Evolutionary conservation across 1,140 invertebrate genomes (phyloP).

Genomic region (Drosophila eugracilis): DNA sequence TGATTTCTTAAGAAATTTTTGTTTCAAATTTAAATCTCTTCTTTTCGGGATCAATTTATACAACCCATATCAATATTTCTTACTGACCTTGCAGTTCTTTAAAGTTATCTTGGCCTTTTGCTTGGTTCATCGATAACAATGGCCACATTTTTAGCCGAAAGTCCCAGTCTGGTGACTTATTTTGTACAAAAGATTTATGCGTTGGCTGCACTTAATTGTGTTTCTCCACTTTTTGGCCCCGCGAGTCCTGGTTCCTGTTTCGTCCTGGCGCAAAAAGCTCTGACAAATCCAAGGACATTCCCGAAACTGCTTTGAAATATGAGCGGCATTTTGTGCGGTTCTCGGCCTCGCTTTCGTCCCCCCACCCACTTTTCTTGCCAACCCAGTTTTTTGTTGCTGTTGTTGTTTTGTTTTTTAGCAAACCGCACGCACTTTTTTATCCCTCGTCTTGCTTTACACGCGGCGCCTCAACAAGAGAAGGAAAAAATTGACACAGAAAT

Average conservation of each 20-base stretch:
- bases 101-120: background rate
- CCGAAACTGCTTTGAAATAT: conserved; percentile 70
- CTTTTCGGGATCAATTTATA: too few relatives aligned
- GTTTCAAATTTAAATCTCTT: background rate
- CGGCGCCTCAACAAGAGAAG: conserved; percentile 25
- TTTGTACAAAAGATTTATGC: conserved; percentile 36
- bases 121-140: conserved; percentile 23
- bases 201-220: conserved; percentile 48
- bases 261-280: background rate
- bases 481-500: conserved; percentile 74
- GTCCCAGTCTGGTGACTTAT: conserved; percentile 25
- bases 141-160: conserved; percentile 1
- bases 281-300: conserved; percentile 49
- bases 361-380: conserved; percentile 4
- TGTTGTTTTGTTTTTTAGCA: conserved; percentile 1
- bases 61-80: background rate
- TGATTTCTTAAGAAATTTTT: background rate
- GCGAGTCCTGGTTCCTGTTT: conserved; percentile 5
- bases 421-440: conserved; percentile 39
- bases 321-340: conserved; percentile 63
- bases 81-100: background rate
- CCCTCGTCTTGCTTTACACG: conserved; percentile 43
- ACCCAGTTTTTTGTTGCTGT: background rate
- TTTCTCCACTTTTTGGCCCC: background rate
- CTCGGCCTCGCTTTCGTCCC: conserved; percentile 20